These are phyloP conservation scores for Sciaenops ocellatus DNA, from an alignment of 2,797 vertebrate genomes.

Conservation along the genomic window DNA sequence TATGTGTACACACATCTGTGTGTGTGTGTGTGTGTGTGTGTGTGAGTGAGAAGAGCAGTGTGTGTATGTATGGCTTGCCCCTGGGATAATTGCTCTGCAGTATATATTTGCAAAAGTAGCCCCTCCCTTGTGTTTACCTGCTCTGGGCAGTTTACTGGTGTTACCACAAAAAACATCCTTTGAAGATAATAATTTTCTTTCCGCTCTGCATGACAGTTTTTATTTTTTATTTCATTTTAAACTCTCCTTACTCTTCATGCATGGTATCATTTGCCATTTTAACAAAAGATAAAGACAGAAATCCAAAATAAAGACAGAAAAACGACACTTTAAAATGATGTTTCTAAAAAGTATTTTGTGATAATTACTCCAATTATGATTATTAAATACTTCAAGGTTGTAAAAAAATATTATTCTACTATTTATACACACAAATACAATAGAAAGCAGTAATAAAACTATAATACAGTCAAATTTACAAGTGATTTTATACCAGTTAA, in stretches of 20 bases:
- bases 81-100: constrained; percentile 46
- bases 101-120: constrained; percentile 45
- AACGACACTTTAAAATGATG: background rate
- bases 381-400: background rate
- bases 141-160: constrained; percentile 38
- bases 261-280: background rate
- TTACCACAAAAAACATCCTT: constrained; percentile 1
- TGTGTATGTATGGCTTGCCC: constrained; percentile 24
- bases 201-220: background rate
- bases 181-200: constrained; percentile 14
- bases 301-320: background rate
- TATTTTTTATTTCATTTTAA: background rate
- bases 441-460: background rate
- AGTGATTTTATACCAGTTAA: background rate
- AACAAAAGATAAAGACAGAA: background rate
- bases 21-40: constrained; percentile 22
- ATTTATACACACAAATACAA: background rate
- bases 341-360: background rate
- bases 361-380: background rate
- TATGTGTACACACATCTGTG: background rate
- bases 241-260: background rate
- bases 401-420: background rate
- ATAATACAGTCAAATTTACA: background rate
- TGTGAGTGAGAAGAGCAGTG: background rate
- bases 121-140: constrained; percentile 56